phyloP scores from a whole-genome alignment of 30 jellyfish, hydroid and myxozoan species.

The Catostylus mosaicus region DNA sequence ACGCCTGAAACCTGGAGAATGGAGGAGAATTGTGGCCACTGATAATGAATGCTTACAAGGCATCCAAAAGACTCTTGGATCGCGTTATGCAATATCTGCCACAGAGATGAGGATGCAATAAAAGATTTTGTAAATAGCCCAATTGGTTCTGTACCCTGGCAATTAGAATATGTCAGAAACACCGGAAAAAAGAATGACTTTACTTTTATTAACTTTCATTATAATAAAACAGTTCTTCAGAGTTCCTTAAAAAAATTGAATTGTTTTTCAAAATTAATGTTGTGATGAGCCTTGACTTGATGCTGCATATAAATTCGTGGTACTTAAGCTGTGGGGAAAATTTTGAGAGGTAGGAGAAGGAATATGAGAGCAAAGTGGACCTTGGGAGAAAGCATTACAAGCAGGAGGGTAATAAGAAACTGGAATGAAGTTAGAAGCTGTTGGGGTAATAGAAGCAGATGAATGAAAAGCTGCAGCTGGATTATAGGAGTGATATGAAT shows the following conservation, averaged over 20 bases:
- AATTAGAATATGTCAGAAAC: slow-evolving; percentile 19
- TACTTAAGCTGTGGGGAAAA: too few relatives aligned
- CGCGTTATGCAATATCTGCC: slow-evolving; percentile 35
- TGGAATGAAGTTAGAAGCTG: too few relatives aligned
- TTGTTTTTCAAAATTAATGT: too few relatives aligned
- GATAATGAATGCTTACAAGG: slow-evolving; percentile 23
- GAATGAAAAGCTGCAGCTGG: slow-evolving; percentile 32
- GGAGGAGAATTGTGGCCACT: slow-evolving; percentile 55
- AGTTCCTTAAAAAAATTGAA: too few relatives aligned
- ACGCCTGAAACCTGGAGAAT: slow-evolving; percentile 39
- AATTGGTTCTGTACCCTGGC: slow-evolving; percentile 66
- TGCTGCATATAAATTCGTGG: too few relatives aligned
- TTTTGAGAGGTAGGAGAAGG: too few relatives aligned
- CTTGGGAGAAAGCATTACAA: too few relatives aligned
- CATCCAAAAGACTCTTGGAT: background rate
- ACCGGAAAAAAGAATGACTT: slow-evolving; percentile 35
- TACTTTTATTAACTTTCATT: background rate
- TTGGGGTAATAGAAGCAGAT: slow-evolving; percentile 15
- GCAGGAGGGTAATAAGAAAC: background rate
- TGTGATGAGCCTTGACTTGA: too few relatives aligned
- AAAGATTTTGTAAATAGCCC: slow-evolving; percentile 29
- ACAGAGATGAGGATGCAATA: slow-evolving; percentile 24
- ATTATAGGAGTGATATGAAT: background rate
- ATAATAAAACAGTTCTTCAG: too few relatives aligned
- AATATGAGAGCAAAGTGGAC: too few relatives aligned